These are phyloP conservation scores for Sceliomorpha sp. DNA, from an alignment of 2,888 invertebrate species.

Conservation along the genomic window DNA sequence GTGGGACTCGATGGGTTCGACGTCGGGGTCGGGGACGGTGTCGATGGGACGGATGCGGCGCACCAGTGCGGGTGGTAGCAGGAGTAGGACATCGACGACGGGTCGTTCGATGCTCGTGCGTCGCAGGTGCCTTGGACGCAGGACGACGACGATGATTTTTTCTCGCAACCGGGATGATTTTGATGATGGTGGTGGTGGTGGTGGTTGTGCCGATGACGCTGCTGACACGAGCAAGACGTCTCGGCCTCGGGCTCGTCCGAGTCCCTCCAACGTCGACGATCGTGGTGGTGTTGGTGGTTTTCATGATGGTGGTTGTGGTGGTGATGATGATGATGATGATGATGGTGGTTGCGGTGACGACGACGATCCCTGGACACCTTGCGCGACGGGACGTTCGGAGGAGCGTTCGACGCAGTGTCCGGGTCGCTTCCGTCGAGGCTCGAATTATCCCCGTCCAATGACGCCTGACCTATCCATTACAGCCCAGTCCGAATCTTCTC, in stretches of 20 bases:
- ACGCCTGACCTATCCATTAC: conserved; percentile 80
- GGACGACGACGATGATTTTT: conserved; percentile 71
- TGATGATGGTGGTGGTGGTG: conserved; percentile 77
- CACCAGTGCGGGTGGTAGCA: conserved; percentile 78
- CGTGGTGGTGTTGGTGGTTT: conserved; percentile 47
- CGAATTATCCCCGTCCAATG: conserved; percentile 77
- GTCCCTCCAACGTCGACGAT: conserved; percentile 71
- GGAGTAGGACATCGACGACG: conserved; percentile 75
- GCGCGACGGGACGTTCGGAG: conserved; percentile 77
- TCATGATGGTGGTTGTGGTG: conserved; percentile 45
- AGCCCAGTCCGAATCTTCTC: conserved; percentile 78
- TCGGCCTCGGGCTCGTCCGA: conserved; percentile 68
- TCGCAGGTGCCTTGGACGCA: conserved; percentile 68
- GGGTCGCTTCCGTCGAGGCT: conserved; percentile 72
- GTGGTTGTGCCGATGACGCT: conserved; percentile 72
- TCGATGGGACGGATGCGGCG: conserved; percentile 73
- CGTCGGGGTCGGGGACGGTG: conserved; percentile 65
- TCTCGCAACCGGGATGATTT: conserved; percentile 71
- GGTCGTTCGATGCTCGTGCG: conserved; percentile 66
- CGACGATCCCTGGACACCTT: conserved; percentile 67
- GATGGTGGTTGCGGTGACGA: conserved; percentile 39
- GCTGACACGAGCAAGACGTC: conserved; percentile 75
- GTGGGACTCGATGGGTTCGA: conserved; percentile 73
- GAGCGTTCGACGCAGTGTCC: conserved; percentile 79
- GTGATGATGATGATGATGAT: conserved; percentile 37